Evolutionary conservation across 2,797 vertebrate genomes (phyloP), one percentile per base, ranked within the genome.

Genomic region (Distichodus sexfasciatus): DNA sequence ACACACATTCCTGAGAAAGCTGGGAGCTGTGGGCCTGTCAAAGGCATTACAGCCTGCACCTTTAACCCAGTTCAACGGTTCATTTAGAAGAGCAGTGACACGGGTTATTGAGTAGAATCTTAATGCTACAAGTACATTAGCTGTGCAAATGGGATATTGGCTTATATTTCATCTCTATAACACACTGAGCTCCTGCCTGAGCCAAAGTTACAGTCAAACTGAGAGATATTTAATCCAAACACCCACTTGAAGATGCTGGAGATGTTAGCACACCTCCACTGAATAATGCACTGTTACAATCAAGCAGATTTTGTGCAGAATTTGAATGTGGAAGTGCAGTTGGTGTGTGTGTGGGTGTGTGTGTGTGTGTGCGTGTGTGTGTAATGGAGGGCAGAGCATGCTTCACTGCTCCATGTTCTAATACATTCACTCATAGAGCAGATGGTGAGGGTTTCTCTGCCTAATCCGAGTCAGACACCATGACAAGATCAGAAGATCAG

Each of bases 391-490:
- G 66, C 59, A 75, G 74, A 79, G 54, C 66, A 82, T 84, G 68
- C 77, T 58, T 71, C 53, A 53, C 64, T 55, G 43, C 68, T 41
- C 36, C 35, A 26, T 64, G 70, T 77, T 54, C 66, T 82, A 72
- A 80, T 81, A 80, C 68, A 85, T 83, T 83, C 82, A 81, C 79
- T 69, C 76, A 78, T 77, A 70, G 66, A 82, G 77, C 84, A 83
- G 84, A 85, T 81, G 79, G 82, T 28, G 63, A 79, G 68, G 36
- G 64, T 61, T 29, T 63, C 65, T 33, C 53, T 61, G 63, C 21
- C 58, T 59, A 11, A 31, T 59, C 33, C 44, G 57, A 66, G 61
- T 66, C 62, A 53, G 61, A 72, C 28, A 69, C 62, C 69, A 66
- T 33, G 40, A 47, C 71, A 62, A 47, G 55, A 70, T 69, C 58